Base-by-base conservation (phyloP, 2,888 invertebrate species). In the Malacosoma neustria region DNA sequence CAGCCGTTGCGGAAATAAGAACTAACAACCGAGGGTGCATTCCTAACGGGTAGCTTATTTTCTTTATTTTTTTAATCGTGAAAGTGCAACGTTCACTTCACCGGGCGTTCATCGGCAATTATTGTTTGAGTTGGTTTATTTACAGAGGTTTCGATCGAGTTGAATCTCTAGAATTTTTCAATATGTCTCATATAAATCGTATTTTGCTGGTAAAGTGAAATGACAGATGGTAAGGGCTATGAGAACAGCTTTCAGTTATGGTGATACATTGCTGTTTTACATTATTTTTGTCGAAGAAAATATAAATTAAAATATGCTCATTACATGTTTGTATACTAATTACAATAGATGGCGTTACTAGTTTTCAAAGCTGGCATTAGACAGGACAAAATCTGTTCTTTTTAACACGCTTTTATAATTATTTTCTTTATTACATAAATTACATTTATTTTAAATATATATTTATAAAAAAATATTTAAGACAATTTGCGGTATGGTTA, bases 41-140 rank as follows among this genome's bases (percentile, higher is more conserved):
- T 74, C 72, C 72, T 61, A 70, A 61, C 66, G 54, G 57, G 62
- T 45, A 54, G 61, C 64, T 71, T 63, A 68, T 73, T 79, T 77
- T 58, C 38, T 74, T 76, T 67, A 68, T 66, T 71, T 61, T 61
- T 76, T 73, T 75, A 72, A 74, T 80, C 74, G 77, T 74, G 76
- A 80, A 82, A 82, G 80, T 80, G 82, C 82, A 75, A 74, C 74
- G 77, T 77, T 79, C 81, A 79, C 79, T 79, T 80, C 71, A 68
- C 63, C 58, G 57, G 69, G 68, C 60, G 75, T 80, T 80, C 77
- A 73, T 72, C 74, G 60, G 68, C 71, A 66, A 74, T 79, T 80
- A 74, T 74, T 63, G 69, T 71, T 72, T 61, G 59, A 57, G 57
- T 62, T 65, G 54, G 5, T 22, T 22, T 22, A 22, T 22, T 22